Percentiles rank a stretch among this genome's conserved stretches.
Conservation (phyloP, 2,797 vertebrate genomes). For the Aratinga solstitialis region DNA sequence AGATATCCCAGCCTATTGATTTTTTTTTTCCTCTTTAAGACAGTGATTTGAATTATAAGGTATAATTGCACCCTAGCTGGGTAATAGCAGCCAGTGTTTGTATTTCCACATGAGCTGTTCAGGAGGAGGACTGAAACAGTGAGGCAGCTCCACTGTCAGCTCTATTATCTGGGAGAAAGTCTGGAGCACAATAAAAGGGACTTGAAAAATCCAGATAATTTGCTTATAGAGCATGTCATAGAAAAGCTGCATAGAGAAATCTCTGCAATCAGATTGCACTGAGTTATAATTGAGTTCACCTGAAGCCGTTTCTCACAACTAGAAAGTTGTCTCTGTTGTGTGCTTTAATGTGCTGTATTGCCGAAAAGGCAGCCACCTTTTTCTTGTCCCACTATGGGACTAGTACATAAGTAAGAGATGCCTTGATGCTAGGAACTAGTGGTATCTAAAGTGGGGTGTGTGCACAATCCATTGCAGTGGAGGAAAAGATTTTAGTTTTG, state of each 20-base stretch:
- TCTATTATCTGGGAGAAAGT: conserved; percentile 14
- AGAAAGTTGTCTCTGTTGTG: neutral
- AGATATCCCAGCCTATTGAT: neutral
- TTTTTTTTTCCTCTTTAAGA: neutral
- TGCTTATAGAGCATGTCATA: neutral
- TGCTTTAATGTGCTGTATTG: neutral
- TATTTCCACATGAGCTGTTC: neutral
- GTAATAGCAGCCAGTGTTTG: neutral
- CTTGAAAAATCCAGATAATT: neutral
- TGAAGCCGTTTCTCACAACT: neutral
- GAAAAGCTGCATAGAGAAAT: neutral
- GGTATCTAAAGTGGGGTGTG: accelerated
- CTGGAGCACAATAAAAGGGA: neutral
- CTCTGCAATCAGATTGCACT: neutral
- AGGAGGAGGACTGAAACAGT: neutral
- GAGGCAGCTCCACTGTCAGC: neutral
- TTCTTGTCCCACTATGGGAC: neutral
- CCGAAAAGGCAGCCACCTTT: neutral
- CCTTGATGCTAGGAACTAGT: neutral
- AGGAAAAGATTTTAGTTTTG: neutral
- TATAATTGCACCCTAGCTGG: neutral
- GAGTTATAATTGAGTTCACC: neutral
- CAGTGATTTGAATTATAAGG: neutral
- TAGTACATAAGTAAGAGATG: neutral
- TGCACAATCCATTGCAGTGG: neutral